Evolutionary conservation across 2,888 invertebrate species (phyloP).

Genomic region (Alentia gelatinosa): DNA sequence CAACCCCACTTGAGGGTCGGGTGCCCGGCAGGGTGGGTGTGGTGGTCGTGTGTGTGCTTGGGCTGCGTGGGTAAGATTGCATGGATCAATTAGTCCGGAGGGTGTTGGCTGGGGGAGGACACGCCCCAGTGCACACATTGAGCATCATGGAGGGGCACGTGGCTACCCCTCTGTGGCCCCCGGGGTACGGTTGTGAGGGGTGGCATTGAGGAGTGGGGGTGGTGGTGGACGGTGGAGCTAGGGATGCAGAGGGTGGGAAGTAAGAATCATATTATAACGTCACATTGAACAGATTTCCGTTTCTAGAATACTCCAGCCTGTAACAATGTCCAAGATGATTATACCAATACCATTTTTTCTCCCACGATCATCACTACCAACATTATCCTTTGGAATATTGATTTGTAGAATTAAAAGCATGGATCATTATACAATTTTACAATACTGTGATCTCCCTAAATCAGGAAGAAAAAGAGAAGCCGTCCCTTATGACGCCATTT

Average conservation of each 20-base stretch:
- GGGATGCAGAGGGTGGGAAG: not conserved
- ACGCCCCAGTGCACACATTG: constrained; percentile 22
- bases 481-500: too few species aligned
- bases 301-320: too few species aligned
- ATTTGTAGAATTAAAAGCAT: too few species aligned
- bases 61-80: constrained; percentile 39
- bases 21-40: not conserved
- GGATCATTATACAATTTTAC: too few species aligned
- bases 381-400: too few species aligned
- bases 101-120: not conserved
- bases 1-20: not conserved
- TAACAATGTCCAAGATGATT: too few species aligned
- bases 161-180: not conserved
- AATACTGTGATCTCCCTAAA: too few species aligned
- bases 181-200: not conserved
- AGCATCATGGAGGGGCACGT: not conserved
- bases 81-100: constrained; percentile 28
- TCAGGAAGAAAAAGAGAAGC: too few species aligned
- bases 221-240: not conserved
- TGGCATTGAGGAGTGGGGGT: not conserved
- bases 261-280: not conserved
- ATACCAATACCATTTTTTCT: too few species aligned
- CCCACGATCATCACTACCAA: too few species aligned
- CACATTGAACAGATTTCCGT: not conserved
- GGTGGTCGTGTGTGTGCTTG: constrained; percentile 6